Conservation (phyloP, 2,888 invertebrate genomes). For the Crossocerus cetratus region DNA sequence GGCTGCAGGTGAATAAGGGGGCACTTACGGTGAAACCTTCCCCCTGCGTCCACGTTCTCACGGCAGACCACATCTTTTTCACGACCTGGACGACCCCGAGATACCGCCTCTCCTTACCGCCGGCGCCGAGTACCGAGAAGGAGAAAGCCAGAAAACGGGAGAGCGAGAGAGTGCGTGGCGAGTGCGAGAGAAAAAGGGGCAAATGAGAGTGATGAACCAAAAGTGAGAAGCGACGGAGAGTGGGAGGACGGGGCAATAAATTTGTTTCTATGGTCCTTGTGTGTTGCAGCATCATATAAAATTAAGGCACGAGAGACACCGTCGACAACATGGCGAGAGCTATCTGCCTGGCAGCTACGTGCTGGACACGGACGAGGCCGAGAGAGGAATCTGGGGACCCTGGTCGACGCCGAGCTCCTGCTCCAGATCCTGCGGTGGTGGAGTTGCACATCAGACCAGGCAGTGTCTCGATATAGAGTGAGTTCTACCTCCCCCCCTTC, state of each 20-base stretch:
- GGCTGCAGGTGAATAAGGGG: slow-evolving; percentile 46
- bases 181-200: no score
- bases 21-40: slow-evolving; percentile 48
- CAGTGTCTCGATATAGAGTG: slow-evolving; percentile 84
- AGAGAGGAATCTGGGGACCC: slow-evolving; percentile 86
- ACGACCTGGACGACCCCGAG: slow-evolving; percentile 37
- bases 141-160: no score
- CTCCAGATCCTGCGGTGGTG: slow-evolving; percentile 95
- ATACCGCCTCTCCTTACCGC: slow-evolving; percentile 11
- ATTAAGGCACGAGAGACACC: slow-evolving; percentile 81
- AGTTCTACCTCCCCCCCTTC: slow-evolving; percentile 59
- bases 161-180: no score
- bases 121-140: neutral
- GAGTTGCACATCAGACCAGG: slow-evolving; percentile 91
- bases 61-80: slow-evolving; percentile 31
- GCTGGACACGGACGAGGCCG: slow-evolving; percentile 83
- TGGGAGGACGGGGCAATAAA: slow-evolving; percentile 27
- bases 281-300: slow-evolving; percentile 80
- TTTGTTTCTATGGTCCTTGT: slow-evolving; percentile 31
- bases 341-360: slow-evolving; percentile 86
- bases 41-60: slow-evolving; percentile 41
- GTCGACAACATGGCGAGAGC: slow-evolving; percentile 87
- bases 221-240: slow-evolving; percentile 8
- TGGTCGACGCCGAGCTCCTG: slow-evolving; percentile 92
- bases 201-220: neutral